Evolutionary conservation across 2,888 invertebrate species (phyloP), one percentile per base, ranked within the genome.

Genomic region (Hermaeophaga mercurialis): DNA sequence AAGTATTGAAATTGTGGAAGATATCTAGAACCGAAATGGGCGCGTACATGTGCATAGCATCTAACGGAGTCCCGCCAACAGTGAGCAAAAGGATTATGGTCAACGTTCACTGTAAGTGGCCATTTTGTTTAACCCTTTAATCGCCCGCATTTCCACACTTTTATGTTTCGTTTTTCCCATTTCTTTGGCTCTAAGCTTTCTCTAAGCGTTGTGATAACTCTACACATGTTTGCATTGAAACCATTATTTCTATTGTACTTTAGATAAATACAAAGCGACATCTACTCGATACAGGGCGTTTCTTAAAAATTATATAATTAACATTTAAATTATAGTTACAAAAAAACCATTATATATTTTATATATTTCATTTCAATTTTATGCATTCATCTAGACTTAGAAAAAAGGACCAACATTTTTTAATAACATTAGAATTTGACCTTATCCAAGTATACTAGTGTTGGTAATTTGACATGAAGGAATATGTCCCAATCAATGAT

Each of bases 1-100:
- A 90, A 75, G 84, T 87, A 55, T 79, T 94, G 68, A 86, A 84
- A 61, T 80, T 94, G 63, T 81, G 84, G 65, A 93, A 91, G 80
- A 88, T 94, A 75, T 88, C 90, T 54, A 85, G 94, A 59, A 88
- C 89, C 38, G 93, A 94, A 76, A 94, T 94, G 93, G 93, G 94
- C 11, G 88, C 90, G 60, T 94, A 94, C 79, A 83, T 93, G 69
- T 94, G 94, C 80, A 93, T 94, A 67, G 94, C 94, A 36, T 88
- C 89, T 68, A 94, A 94, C 71, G 90, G 91, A 19, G 88, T 94
- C 41, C 93, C 93, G 34, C 94, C 94, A 44, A 86, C 91, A 49
- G 89, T 94, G 70, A 92, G 91, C 80, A 94, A 94, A 80, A 84
- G 93, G 74, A 91, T 94, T 73, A 86, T 86, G 75, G 87, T 94